Evolutionary conservation across 2,113 vertebrate genomes (phyloP).

Genomic region (Narcine bancroftii): DNA sequence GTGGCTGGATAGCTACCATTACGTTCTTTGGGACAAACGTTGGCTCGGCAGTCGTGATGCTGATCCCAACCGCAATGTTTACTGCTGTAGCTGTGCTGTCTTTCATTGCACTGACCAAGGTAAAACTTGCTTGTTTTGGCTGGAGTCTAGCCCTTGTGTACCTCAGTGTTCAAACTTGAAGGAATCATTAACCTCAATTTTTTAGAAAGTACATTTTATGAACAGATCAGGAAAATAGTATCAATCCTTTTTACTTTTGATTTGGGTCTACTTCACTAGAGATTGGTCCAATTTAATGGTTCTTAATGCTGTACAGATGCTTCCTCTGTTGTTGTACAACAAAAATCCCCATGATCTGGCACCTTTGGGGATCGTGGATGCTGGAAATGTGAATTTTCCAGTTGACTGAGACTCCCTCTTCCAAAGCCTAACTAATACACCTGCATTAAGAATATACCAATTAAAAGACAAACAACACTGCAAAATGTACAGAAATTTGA

Average conservation of each 20-base stretch:
- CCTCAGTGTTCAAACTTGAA: no score
- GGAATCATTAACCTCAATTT: no score
- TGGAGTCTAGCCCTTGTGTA: not conserved
- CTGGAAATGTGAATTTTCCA: no score
- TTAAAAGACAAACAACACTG: no score
- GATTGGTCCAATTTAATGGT: not conserved
- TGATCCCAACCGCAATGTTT: constrained; percentile 89
- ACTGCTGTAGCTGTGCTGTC: constrained; percentile 77
- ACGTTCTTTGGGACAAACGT: constrained; percentile 85
- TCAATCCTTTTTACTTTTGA: not conserved
- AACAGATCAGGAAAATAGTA: not conserved
- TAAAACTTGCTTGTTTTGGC: constrained; percentile 46
- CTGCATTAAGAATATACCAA: no score
- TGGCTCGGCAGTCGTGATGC: constrained; percentile 81
- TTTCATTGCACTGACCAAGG: constrained; percentile 87
- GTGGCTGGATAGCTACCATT: constrained; percentile 89
- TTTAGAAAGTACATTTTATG: no score
- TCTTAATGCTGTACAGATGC: not conserved
- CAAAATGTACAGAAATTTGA: no score
- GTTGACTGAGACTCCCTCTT: no score
- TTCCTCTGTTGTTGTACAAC: not conserved
- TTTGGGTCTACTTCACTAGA: not conserved
- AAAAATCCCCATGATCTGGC: no score
- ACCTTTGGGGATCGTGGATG: no score
- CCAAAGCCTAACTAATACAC: no score